phyloP scores from a whole-genome alignment of 1,140 invertebrate species.

The Brachionus asplanchnoidis region DNA sequence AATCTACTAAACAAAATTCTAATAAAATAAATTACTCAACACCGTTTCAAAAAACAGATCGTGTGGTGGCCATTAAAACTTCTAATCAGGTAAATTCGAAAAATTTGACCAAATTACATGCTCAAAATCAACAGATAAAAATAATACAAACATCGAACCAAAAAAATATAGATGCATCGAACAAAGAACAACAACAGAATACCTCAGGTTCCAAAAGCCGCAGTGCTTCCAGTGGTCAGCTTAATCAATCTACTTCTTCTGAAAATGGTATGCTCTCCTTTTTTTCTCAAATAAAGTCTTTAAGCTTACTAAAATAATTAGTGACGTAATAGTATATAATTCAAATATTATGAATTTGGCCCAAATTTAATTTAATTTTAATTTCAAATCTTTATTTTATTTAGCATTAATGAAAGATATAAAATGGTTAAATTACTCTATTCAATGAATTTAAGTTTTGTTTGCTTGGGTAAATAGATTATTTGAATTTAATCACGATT shows the following conservation, averaged over 20 bases:
- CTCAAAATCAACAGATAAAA: constrained; percentile 23
- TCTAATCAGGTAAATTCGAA: constrained; percentile 11
- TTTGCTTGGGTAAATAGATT: neutral
- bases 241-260: neutral
- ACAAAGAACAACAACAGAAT: neutral
- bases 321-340: neutral
- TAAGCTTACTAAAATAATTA: neutral
- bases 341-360: neutral
- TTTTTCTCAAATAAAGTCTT: neutral
- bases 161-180: neutral
- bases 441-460: neutral
- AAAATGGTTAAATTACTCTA: neutral
- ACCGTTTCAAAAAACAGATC: constrained; percentile 37
- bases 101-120: constrained; percentile 1
- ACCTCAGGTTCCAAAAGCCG: neutral
- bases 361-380: neutral
- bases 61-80: constrained; percentile 25
- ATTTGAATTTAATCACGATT: neutral
- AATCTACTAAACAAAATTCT: neutral
- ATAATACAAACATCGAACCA: neutral
- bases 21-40: constrained; percentile 25
- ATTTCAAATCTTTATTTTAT: neutral
- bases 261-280: neutral
- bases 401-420: neutral
- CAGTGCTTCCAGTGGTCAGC: neutral